Base-by-base conservation (phyloP, 2,113 vertebrate species). In the Tragelaphus strepsiceros region DNA sequence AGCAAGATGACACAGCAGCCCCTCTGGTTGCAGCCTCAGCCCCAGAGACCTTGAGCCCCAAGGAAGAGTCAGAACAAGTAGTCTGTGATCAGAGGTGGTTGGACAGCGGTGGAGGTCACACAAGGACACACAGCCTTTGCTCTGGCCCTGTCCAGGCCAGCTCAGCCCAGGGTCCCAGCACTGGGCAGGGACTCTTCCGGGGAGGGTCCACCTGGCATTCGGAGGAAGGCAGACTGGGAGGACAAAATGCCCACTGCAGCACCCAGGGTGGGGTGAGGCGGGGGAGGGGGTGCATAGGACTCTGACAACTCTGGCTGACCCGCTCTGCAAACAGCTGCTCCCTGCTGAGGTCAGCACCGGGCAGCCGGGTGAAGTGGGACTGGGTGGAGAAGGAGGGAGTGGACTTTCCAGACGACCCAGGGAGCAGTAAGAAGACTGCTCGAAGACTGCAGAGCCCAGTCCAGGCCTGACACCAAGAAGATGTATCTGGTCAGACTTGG, bases 321-420 rank as follows among this genome's bases (percentile, higher is more conserved):
- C 1, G 19, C 71, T 71, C 81, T 22, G 28, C 32, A 28, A 13
- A 71, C 26, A 13, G 51, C 59, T 59, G 88, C 19, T 49, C 46
- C 64, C 51, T 10, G 17, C 35, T 9, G 51, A 67, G 7, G 13
- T 82, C 39, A 21, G 49, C 43, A 35, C 35, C 35, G 5, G n/a
- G 61, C 3, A 56, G n/a, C 64, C 0, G 3, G 54, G 5, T 13
- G 0, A 12, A 15, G 24, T 9, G 59, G 61, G 12, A 87, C 15
- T 54, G 51, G 93, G 93, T 5, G 24, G 35, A 78, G 19, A 12
- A 58, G 43, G 16, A 54, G 35, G 77, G 62, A 12, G 7, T 35
- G 2, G 56, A 39, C 5, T 53, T 84, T 53, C 78, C 53, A 26
- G 64, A 74, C 0, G 22, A 19, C 84, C 32, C 58, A 7, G n/a